Evolutionary conservation across 2,797 vertebrate genomes (phyloP).

Genomic region (Stomatorhinus walkeri): DNA sequence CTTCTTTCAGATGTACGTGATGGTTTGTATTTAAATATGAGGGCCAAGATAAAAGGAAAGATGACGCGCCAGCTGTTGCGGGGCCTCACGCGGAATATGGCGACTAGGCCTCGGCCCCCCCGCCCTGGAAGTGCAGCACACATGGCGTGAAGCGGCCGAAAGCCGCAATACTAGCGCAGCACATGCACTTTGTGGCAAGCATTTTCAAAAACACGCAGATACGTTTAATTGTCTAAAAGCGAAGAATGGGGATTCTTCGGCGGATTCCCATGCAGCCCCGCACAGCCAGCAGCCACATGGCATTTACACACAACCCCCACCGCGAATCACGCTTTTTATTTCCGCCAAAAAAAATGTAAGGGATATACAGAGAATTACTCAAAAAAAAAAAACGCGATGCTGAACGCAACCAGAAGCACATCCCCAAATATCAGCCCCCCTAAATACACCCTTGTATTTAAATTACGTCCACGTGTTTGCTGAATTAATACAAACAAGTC

Average conservation of each 20-base stretch:
- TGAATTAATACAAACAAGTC: background rate
- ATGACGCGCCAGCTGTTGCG: background rate
- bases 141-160: background rate
- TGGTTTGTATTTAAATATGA: background rate
- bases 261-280: background rate
- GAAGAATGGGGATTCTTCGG: background rate
- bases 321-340: background rate
- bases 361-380: background rate
- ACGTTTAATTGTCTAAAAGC: background rate
- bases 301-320: background rate
- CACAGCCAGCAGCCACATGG: background rate
- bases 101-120: background rate
- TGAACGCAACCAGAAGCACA: slow-evolving; percentile 14
- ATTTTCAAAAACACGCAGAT: background rate
- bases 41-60: background rate
- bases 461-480: slow-evolving; percentile 1
- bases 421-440: background rate
- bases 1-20: background rate
- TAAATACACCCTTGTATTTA: background rate
- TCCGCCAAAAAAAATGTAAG: background rate
- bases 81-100: background rate
- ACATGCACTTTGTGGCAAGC: background rate
- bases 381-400: background rate
- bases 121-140: background rate
- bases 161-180: background rate